A percentile compares a stretch with the other conserved stretches of the same genome.
These are phyloP conservation scores for Coryphaenoides rupestris DNA, from an alignment of 2,113 vertebrate genomes.

Conservation along the genomic window DNA sequence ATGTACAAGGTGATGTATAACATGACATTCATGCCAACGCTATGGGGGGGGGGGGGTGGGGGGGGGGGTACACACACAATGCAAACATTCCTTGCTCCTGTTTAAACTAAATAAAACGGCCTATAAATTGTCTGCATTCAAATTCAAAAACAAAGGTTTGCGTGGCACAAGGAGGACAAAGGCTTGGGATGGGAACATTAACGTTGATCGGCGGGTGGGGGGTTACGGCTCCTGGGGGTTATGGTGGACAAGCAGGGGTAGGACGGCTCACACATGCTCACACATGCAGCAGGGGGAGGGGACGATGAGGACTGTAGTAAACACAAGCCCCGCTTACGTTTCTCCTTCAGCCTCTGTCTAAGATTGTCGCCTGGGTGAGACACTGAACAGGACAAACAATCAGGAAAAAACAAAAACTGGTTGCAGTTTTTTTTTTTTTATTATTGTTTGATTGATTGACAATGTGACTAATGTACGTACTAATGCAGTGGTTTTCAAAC, in stretches of 20 bases:
- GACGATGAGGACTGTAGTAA: slow-evolving; percentile 41
- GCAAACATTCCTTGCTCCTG: slow-evolving; percentile 43
- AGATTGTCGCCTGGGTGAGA: slow-evolving; percentile 92
- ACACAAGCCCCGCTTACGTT: slow-evolving; percentile 86
- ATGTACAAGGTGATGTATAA: slow-evolving; percentile 18
- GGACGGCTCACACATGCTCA: slow-evolving; percentile 61
- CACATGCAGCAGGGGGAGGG: slow-evolving; percentile 81
- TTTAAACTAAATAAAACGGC: slow-evolving; percentile 19
- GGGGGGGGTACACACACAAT: slow-evolving; percentile 26
- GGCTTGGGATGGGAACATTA: no score
- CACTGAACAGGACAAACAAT: slow-evolving; percentile 74
- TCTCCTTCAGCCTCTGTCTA: slow-evolving; percentile 98
- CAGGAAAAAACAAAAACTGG: slow-evolving; percentile 42
- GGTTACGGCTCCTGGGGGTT: slow-evolving; percentile 46
- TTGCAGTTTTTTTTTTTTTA: slow-evolving; percentile 7
- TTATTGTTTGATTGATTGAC: no score
- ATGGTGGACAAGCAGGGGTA: slow-evolving; percentile 69
- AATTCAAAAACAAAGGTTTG: slow-evolving; percentile 12
- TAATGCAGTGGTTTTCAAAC: no score
- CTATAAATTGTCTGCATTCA: slow-evolving; percentile 5
- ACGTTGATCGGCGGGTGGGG: slow-evolving; percentile 1
- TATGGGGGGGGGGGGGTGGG: slow-evolving; percentile 8
- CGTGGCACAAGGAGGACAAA: neutral
- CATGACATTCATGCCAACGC: slow-evolving; percentile 53
- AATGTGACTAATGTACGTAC: no score